Conservation (phyloP, 2,888 invertebrate species). For the Calameuta idolon region DNA sequence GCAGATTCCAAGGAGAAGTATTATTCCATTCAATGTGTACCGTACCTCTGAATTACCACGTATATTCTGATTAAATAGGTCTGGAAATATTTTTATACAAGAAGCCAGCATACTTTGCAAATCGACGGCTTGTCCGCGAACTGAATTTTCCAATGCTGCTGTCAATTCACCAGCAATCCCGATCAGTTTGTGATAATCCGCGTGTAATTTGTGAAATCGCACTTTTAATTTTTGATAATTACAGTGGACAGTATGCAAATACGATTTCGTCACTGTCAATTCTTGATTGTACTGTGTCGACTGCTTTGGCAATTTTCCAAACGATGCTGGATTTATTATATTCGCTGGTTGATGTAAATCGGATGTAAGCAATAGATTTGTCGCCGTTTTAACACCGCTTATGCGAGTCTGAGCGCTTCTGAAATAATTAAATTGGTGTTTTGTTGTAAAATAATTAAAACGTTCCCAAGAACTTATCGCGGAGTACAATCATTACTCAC, state of each 20-base stretch:
- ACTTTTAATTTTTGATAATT: conserved; percentile 61
- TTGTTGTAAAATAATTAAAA: background rate
- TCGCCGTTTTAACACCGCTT: conserved; percentile 31
- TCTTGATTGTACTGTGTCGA: conserved; percentile 40
- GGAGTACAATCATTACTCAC: conserved; percentile 20
- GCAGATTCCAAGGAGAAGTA: background rate
- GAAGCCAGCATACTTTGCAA: conserved; percentile 67
- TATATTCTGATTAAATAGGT: conserved; percentile 65
- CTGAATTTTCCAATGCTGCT: conserved; percentile 71
- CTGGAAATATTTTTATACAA: conserved; percentile 69
- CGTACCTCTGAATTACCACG: conserved; percentile 46
- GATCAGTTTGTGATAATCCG: conserved; percentile 66
- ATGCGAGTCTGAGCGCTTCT: conserved; percentile 53
- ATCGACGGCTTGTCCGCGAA: conserved; percentile 69
- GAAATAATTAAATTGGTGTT: background rate
- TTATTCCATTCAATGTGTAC: background rate
- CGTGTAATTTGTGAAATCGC: conserved; percentile 62
- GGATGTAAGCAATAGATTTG: conserved; percentile 34
- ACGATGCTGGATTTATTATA: conserved; percentile 27
- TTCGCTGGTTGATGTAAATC: conserved; percentile 34
- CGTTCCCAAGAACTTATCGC: background rate
- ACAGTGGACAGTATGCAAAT: conserved; percentile 47
- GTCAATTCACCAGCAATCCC: conserved; percentile 73
- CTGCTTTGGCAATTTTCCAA: conserved; percentile 19
- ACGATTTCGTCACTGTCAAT: conserved; percentile 45